A percentile compares a stretch with the other conserved stretches of the same genome.
phyloP scores from a whole-genome alignment of 2,888 invertebrate genomes.

The Philereme transversata region DNA sequence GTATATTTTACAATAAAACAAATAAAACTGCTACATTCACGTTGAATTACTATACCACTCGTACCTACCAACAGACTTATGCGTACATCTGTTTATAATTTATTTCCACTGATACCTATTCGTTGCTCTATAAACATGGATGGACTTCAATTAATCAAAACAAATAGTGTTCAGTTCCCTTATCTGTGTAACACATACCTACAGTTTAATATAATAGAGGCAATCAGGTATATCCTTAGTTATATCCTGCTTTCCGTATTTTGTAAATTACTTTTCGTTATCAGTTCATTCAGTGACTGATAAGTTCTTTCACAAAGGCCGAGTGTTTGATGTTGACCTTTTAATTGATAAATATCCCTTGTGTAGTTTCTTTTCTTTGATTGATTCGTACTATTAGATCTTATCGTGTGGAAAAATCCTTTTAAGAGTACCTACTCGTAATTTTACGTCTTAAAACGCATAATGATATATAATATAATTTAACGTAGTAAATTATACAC shows the following conservation, averaged over 20 bases:
- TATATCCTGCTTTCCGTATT: conserved; percentile 23
- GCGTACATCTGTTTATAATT: conserved; percentile 11
- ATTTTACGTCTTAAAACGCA: background rate
- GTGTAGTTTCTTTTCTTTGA: background rate
- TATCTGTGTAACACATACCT: conserved; percentile 6
- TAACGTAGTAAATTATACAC: conserved; percentile 7
- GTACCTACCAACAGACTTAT: too few relatives aligned
- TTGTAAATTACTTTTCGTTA: conserved; percentile 23
- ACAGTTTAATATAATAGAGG: background rate
- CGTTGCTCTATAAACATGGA: conserved; percentile 23
- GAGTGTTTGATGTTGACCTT: conserved; percentile 27
- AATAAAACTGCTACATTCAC: too few relatives aligned
- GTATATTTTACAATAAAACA: too few relatives aligned
- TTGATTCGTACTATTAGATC: too few relatives aligned
- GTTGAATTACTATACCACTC: too few relatives aligned
- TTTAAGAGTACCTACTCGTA: conserved; percentile 6
- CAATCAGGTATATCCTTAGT: conserved; percentile 2
- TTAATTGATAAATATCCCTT: background rate
- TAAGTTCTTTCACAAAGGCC: conserved; percentile 34
- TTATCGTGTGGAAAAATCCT: conserved; percentile 10
- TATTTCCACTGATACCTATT: conserved; percentile 19
- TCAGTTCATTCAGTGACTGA: conserved; percentile 27
- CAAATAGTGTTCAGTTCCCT: conserved; percentile 22
- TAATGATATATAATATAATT: conserved; percentile 5
- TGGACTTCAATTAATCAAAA: conserved; percentile 23